These are phyloP conservation scores for Tigriopus californicus DNA, from an alignment of 2,888 invertebrate genomes.

Conservation along the genomic window DNA sequence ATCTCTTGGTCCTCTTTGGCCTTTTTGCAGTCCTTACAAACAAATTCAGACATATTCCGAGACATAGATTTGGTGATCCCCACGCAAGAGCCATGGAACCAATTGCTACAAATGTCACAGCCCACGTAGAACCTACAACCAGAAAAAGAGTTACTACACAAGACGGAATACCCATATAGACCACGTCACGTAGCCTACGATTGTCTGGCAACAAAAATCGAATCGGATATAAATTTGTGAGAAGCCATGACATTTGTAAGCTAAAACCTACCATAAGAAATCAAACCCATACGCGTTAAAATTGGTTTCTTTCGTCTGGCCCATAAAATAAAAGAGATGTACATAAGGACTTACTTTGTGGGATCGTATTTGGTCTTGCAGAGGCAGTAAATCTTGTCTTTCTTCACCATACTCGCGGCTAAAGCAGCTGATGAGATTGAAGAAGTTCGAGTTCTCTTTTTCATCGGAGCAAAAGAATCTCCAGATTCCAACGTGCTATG, in stretches of 20 bases:
- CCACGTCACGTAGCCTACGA: not conserved
- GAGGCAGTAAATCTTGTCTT: conserved; percentile 14
- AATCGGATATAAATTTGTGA: not conserved
- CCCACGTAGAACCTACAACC: conserved; percentile 72
- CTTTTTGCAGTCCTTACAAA: conserved; percentile 65
- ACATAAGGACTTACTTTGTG: conserved; percentile 46
- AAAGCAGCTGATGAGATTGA: conserved; percentile 5
- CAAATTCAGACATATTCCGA: conserved; percentile 63
- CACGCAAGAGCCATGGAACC: conserved; percentile 96
- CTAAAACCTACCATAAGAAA: no score
- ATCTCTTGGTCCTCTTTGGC: conserved; percentile 74
- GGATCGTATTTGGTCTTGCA: conserved; percentile 43
- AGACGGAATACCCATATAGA: conserved; percentile 4
- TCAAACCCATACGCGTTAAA: no score
- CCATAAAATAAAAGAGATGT: no score
- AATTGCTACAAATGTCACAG: conserved; percentile 90
- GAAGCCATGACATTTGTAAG: no score
- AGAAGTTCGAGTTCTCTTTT: not conserved
- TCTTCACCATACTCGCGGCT: conserved; percentile 13
- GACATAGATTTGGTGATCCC: conserved; percentile 81
- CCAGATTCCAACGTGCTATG: no score
- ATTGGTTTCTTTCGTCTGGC: no score
- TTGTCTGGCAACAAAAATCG: not conserved
- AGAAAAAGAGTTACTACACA: conserved; percentile 13
- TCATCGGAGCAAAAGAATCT: no score